Conservation (phyloP, 2,888 invertebrate species). For the Nesidiocoris tenuis region DNA sequence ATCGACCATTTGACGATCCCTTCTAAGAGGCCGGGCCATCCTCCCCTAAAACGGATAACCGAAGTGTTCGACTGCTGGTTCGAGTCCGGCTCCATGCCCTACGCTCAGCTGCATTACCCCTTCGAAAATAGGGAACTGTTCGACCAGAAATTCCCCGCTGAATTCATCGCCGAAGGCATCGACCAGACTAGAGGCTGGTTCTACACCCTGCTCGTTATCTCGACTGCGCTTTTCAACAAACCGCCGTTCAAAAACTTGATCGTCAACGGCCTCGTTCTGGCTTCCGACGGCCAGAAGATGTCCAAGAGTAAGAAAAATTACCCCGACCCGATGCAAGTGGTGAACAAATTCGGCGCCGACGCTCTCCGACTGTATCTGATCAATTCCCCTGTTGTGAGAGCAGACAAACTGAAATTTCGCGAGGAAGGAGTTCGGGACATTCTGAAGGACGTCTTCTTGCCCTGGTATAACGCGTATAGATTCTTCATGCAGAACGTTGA, state of each 20-base stretch:
- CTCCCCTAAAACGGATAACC: constrained; percentile 77
- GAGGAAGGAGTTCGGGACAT: constrained; percentile 96
- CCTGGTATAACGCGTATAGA: constrained; percentile 92
- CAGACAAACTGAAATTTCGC: constrained; percentile 93
- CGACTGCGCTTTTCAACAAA: constrained; percentile 91
- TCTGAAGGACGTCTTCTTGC: constrained; percentile 94
- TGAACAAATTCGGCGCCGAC: constrained; percentile 93
- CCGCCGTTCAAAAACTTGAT: constrained; percentile 98
- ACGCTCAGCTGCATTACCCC: constrained; percentile 94
- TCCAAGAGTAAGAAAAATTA: constrained; percentile 98
- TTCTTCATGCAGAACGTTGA: constrained; percentile 93
- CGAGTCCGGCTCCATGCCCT: constrained; percentile 99
- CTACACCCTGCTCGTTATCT: constrained; percentile 95
- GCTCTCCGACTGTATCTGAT: constrained; percentile 93
- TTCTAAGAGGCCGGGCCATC: constrained; percentile 76
- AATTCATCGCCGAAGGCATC: constrained; percentile 99
- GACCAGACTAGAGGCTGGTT: constrained; percentile 99
- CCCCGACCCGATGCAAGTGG: constrained; percentile 85
- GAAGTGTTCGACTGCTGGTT: constrained; percentile 99
- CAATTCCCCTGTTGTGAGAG: constrained; percentile 96
- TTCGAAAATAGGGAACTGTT: constrained; percentile 89
- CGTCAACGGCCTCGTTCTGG: constrained; percentile 91
- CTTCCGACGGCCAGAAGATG: constrained; percentile 99
- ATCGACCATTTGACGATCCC: constrained; percentile 93
- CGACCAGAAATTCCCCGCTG: constrained; percentile 90